Base-by-base conservation (phyloP, 2,113 vertebrate genomes). In the Naja naja region DNA sequence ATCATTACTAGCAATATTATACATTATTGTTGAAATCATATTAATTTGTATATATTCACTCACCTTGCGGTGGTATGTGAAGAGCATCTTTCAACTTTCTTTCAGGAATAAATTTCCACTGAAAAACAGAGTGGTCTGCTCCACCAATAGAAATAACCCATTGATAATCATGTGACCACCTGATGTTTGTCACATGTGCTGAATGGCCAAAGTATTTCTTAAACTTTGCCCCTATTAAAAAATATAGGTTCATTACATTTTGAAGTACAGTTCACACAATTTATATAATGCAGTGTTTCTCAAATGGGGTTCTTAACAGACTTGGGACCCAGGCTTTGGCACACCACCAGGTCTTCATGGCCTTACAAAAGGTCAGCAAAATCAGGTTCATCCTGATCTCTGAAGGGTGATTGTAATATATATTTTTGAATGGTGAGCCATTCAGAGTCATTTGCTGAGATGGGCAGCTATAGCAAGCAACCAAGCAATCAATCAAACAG, bases 121-220 rank as follows among this genome's bases (percentile, higher is more conserved):
- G 99, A 97, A 99, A 99, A 96, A 99, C 99, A 69, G 99, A 99
- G 95, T 99, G 99, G 97, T 99, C 99, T 45, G 99, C 99, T 95
- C 99, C 99, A 92, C 99, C 99, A 88, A 99, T 99, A 91, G 98
- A 99, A 96, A 99, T 98, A 94, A 99, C 98, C 99, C 99, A 99
- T 96, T 99, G 99, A 97, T 99, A 99, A 97, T 99, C 99, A 91
- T 99, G 98, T 18, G 99, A 99, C 99, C 99, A 99, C 91, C 99
- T 98, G 89, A 98, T 98, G 22, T 99, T 99, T 58, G 99, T 99
- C 97, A 99, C 98, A 0, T 99, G 99, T 93, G 99, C 99, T 74
- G 99, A 99, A 95, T 99, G 99, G 93, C 99, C 99, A 93, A 99
- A 98, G 93, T 99, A 99, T 96, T 99, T 99, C 96, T 98, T 99